Evolutionary conservation across 2,888 invertebrate genomes (phyloP).

Genomic region (Apoda limacodes): DNA sequence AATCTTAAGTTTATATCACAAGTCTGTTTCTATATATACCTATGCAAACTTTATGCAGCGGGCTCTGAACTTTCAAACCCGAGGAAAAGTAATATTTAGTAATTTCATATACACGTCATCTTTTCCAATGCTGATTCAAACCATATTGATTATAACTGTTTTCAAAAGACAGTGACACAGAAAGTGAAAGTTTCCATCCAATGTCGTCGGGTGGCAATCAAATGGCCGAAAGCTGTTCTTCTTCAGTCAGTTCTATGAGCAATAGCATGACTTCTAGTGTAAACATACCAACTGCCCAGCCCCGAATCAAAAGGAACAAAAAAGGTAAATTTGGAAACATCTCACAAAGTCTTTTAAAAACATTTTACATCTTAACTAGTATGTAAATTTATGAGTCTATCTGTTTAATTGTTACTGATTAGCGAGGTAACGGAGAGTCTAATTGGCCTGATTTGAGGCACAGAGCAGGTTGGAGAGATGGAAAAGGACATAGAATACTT

Average conservation of each 20-base stretch:
- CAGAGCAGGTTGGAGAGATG: no score
- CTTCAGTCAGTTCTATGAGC: constrained; percentile 76
- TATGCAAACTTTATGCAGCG: no score
- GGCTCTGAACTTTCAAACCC: background rate
- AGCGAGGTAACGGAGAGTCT: no score
- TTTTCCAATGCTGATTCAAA: constrained; percentile 1
- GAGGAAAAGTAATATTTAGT: constrained; percentile 2
- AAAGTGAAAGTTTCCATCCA: constrained; percentile 75
- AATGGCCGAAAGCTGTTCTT: constrained; percentile 72
- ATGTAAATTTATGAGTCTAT: background rate
- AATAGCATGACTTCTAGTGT: constrained; percentile 75
- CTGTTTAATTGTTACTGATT: no score
- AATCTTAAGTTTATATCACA: no score
- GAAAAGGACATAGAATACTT: no score
- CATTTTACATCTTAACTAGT: background rate
- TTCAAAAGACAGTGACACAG: constrained; percentile 75
- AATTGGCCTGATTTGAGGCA: no score
- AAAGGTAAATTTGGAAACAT: no score
- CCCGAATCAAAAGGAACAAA: constrained; percentile 50
- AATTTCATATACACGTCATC: no score
- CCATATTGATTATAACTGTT: constrained; percentile 13
- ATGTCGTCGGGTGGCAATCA: constrained; percentile 68
- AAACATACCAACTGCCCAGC: constrained; percentile 41
- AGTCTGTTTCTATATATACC: no score
- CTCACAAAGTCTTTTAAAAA: background rate